A percentile compares a stretch with the other conserved stretches of the same genome.
Conservation (phyloP, 1,140 invertebrate species). For the Mamestra configurata region DNA sequence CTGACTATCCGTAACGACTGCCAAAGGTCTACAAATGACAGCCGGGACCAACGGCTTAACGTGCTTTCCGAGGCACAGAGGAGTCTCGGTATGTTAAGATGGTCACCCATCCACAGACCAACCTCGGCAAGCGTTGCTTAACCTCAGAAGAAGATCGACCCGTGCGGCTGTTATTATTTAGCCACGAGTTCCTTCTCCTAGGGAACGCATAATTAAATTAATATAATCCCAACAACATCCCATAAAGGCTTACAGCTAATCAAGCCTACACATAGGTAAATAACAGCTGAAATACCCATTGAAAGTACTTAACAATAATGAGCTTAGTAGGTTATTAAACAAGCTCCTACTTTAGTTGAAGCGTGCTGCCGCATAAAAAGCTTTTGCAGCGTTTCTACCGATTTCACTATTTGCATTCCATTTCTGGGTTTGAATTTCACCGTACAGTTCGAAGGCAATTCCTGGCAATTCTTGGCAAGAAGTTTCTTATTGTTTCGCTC, state of each 20-base stretch:
- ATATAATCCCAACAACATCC: not conserved
- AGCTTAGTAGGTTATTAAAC: conserved; percentile 24
- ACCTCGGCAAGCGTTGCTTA: too few species aligned
- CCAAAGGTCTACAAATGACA: too few species aligned
- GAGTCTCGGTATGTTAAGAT: too few species aligned
- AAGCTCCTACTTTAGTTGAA: conserved; percentile 64
- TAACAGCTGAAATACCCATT: not conserved
- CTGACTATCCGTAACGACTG: too few species aligned
- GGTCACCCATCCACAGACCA: too few species aligned
- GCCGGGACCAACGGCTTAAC: too few species aligned
- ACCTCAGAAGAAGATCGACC: too few species aligned
- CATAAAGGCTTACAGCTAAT: not conserved
- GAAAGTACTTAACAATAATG: conserved; percentile 31
- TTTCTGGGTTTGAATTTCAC: conserved; percentile 77
- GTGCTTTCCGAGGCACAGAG: too few species aligned
- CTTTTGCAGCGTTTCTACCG: conserved; percentile 68
- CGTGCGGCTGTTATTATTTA: too few species aligned
- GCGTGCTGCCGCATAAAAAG: conserved; percentile 81
- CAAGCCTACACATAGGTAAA: not conserved
- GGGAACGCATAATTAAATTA: not conserved
- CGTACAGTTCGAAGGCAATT: conserved; percentile 68
- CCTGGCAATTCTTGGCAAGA: conserved; percentile 70
- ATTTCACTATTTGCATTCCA: conserved; percentile 83
- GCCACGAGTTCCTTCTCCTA: too few species aligned
- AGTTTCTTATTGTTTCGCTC: conserved; percentile 59